Evolutionary conservation across 2,797 vertebrate genomes (phyloP), one percentile per base, ranked within the genome.

Genomic region (Phrynocephalus forsythii): DNA sequence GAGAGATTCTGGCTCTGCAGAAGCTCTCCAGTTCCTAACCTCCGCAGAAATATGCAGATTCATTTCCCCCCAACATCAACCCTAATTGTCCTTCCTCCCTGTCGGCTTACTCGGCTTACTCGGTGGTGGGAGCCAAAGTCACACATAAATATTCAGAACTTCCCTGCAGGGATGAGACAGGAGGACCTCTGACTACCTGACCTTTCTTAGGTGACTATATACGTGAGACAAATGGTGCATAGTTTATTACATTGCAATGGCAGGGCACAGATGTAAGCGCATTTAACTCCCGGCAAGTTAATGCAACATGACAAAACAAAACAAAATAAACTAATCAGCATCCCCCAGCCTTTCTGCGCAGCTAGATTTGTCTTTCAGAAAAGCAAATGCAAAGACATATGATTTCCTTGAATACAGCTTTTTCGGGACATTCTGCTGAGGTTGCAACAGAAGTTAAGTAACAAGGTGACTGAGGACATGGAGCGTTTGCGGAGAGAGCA

Each of bases 291-390:
- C 50, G 67, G 48, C n/a, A 3, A 44, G 52, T 85, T 90, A 91
- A 92, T 30, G 22, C 3, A n/a, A 93, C 88, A 79, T 8, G 83
- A 92, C 89, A 84, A 20, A 87, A 93, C 89, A 82, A 20, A 87
- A 90, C 20, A 60, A 76, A 76, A 24, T 76, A 48, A 76, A 76
- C 38, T 76, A 67, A 85, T 0, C 83, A 78, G 68, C 84, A 63
- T 75, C 26, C 3, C 56, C 67, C 44, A 3, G 75, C 71, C 44
- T 72, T 76, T n/a, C 28, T 10, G 79, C 38, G 16, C 72, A 91
- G 83, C 20, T 56, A 85, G 60, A 83, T 78, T 81, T 26, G 56
- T 81, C 71, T 82, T 87, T 93, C 79, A 83, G 82, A 67, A 6
- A 69, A 83, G 88, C 86, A 90, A 88, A 90, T 88, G 89, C 24